phyloP scores from a whole-genome alignment of 1,140 invertebrate species.

The Cepaea nemoralis region DNA sequence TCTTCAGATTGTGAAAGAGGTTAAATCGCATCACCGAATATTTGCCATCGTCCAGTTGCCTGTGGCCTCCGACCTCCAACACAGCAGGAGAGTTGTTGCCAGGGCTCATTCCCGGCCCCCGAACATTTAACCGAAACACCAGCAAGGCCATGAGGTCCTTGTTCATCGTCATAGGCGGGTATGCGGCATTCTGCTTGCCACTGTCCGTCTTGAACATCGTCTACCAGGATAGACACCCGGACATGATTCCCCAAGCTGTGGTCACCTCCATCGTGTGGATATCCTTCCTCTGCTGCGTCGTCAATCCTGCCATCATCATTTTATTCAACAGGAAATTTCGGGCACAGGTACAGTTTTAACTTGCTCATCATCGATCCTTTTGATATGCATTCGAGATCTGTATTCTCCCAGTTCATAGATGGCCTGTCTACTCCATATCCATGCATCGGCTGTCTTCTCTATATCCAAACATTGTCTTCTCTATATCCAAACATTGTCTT shows the following conservation, averaged over 20 bases:
- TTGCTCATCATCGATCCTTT: no score
- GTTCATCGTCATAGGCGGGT: slow-evolving; percentile 38
- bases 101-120: not conserved
- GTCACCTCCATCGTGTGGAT: slow-evolving; percentile 44
- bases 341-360: slow-evolving; percentile 22
- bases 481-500: no score
- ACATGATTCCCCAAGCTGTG: not conserved
- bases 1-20: slow-evolving; percentile 40
- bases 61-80: not conserved
- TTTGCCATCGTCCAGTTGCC: slow-evolving; percentile 44
- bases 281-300: slow-evolving; percentile 45
- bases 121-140: slow-evolving; percentile 37
- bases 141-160: slow-evolving; percentile 46
- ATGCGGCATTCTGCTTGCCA: slow-evolving; percentile 41
- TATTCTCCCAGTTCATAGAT: no score
- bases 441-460: no score
- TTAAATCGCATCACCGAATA: slow-evolving; percentile 45
- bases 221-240: not conserved
- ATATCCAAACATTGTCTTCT: no score
- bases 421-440: no score
- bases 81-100: slow-evolving; percentile 2
- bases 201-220: slow-evolving; percentile 30
- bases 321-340: slow-evolving; percentile 47
- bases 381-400: no score
- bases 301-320: slow-evolving; percentile 50